Percentiles rank a stretch among this genome's conserved stretches.
phyloP scores from a whole-genome alignment of 1,140 invertebrate species.

The Metopolophium dirhodum region DNA sequence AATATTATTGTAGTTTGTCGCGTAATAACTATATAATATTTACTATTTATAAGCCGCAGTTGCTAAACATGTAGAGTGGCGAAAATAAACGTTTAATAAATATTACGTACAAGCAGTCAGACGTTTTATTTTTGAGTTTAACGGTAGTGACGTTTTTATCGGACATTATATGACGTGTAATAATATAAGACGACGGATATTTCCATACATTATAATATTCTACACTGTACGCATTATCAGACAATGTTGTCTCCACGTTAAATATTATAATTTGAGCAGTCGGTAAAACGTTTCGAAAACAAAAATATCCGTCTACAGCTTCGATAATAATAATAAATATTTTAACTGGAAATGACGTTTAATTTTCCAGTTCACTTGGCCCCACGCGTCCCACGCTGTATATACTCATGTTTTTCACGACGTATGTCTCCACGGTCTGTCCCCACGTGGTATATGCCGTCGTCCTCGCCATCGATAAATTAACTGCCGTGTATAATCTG shows the following conservation, averaged over 20 bases:
- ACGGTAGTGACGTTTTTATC: conserved; percentile 16
- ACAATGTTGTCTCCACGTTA: background rate
- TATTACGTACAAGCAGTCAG: background rate
- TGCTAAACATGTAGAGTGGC: too few species aligned
- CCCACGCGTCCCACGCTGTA: background rate
- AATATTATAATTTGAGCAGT: background rate
- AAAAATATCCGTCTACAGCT: conserved; percentile 43
- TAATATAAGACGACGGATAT: background rate
- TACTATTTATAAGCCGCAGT: background rate
- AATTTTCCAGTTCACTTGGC: conserved; percentile 51
- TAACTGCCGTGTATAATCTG: conserved; percentile 28
- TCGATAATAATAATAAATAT: conserved; percentile 55
- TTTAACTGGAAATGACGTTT: conserved; percentile 54
- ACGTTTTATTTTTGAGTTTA: background rate
- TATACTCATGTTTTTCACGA: background rate
- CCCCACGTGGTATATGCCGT: background rate
- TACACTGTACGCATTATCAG: background rate
- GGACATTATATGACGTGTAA: background rate
- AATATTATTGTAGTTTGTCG: background rate
- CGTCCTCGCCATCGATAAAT: conserved; percentile 2
- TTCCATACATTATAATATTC: background rate
- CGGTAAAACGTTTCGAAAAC: conserved; percentile 46
- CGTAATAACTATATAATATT: background rate
- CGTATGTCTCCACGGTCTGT: conserved; percentile 27
- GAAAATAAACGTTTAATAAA: background rate